Evolutionary conservation across 2,888 invertebrate species (phyloP).

Genomic region (Rambutsinella grinnellia): DNA sequence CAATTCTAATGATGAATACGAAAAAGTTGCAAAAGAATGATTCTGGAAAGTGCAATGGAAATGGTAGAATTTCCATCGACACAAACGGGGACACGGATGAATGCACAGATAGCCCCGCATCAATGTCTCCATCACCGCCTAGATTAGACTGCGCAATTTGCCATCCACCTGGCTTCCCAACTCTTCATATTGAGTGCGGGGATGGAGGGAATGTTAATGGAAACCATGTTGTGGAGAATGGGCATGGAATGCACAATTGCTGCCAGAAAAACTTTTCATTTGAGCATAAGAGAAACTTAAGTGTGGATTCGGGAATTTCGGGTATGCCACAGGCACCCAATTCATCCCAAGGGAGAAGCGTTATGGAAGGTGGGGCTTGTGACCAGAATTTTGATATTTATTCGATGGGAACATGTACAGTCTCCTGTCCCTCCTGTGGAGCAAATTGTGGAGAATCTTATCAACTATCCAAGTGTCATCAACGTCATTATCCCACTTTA

Average conservation of each 20-base stretch:
- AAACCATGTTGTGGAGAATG: conserved; percentile 1
- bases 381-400: conserved; percentile 26
- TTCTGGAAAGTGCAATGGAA: no score
- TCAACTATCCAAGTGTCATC: neutral
- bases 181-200: neutral
- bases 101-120: neutral
- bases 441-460: neutral
- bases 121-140: conserved; percentile 12
- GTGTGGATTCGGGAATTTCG: conserved; percentile 32
- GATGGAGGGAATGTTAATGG: conserved; percentile 1
- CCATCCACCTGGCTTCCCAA: conserved; percentile 5
- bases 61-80: no score
- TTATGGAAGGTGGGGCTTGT: conserved; percentile 10
- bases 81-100: neutral
- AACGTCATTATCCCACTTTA: no score
- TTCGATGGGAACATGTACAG: neutral
- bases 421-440: conserved; percentile 20
- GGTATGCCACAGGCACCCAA: conserved; percentile 5
- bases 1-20: conserved; percentile 55
- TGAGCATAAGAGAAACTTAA: conserved; percentile 26
- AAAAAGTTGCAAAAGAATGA: no score
- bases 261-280: conserved; percentile 8
- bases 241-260: neutral
- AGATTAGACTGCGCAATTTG: conserved; percentile 9
- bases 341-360: no score